Evolutionary conservation across 2,888 invertebrate genomes (phyloP).

Genomic region (Pasiphila rectangulata): DNA sequence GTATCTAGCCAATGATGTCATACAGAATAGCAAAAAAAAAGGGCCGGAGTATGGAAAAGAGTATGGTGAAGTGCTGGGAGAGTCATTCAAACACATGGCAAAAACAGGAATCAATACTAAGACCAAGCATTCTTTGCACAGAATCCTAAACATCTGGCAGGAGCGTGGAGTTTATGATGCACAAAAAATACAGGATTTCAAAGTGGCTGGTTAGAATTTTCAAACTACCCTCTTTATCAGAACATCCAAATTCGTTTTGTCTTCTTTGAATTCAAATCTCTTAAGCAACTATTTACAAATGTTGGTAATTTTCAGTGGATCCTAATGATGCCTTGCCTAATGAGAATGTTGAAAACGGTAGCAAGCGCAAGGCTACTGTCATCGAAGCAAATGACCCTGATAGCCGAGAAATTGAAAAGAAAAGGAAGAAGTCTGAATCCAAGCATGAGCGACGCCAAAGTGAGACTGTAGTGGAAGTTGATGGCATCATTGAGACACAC

Average conservation of each 20-base stretch:
- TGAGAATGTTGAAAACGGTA: slow-evolving; percentile 28
- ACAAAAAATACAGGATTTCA: slow-evolving; percentile 89
- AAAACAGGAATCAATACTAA: slow-evolving; percentile 87
- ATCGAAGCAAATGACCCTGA: slow-evolving; percentile 55
- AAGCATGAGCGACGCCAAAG: slow-evolving; percentile 64
- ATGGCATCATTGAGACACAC: slow-evolving; percentile 88
- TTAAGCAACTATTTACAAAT: too few relatives aligned
- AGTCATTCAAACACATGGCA: slow-evolving; percentile 92
- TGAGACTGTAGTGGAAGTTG: slow-evolving; percentile 79
- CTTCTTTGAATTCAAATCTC: too few relatives aligned
- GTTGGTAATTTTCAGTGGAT: slow-evolving; percentile 60
- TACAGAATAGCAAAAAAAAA: slow-evolving; percentile 98
- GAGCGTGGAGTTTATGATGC: slow-evolving; percentile 94
- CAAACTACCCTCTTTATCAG: background rate
- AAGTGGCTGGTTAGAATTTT: slow-evolving; percentile 74
- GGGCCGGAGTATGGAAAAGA: slow-evolving; percentile 96
- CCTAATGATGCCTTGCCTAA: slow-evolving; percentile 60
- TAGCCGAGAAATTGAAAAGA: slow-evolving; percentile 35
- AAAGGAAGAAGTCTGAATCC: slow-evolving; percentile 64
- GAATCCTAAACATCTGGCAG: slow-evolving; percentile 95
- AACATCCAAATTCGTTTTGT: background rate
- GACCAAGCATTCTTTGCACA: slow-evolving; percentile 88
- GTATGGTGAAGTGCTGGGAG: slow-evolving; percentile 89
- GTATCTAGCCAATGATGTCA: slow-evolving; percentile 99
- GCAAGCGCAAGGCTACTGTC: slow-evolving; percentile 58